Evolutionary conservation across 30 jellyfish, hydroid and myxozoan genomes (phyloP), one percentile per base, ranked within the genome.

Genomic region (Cassiopea andromeda): DNA sequence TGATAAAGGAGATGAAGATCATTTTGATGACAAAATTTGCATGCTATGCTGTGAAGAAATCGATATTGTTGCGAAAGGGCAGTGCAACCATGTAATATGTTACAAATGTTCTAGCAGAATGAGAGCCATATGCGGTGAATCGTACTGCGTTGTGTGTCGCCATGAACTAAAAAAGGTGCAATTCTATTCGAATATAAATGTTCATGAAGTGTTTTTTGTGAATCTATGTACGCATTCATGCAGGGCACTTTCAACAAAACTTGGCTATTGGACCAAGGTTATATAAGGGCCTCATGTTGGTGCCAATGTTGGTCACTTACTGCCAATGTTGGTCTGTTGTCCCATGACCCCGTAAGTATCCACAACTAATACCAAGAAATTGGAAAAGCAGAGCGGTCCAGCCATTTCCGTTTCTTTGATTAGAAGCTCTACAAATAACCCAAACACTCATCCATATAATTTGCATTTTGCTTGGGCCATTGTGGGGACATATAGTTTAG

Each of bases 21-120:
- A 87, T 50, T 43, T 1, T 2, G 78, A 71, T 60, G 96, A 80
- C 15, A 80, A 80, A 27, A 71, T 72, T 9, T 95, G 99, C 59
- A 95, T 92, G 44, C 81, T 95, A 15, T 95, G 99, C 68, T 86
- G 97, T 69, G 99, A 90, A 87, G 88, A 85, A 13, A 77, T 90
- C 19, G 85, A 50, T 5, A 68, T 70, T 57, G 77, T 84, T 81
- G 97, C 99, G 19, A 84, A 91, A 46, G 99, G 99, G 19, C 7
- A 89, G 2, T 95, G 99, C 73, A 98, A 95, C 81, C 99, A 95
- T 78, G 98, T 97, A 1, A 85, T 90, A 44, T 95, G 99, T 54
- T 95, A 19, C 85, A 87, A 80, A 79, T 95, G 99, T 73, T 90
- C 98, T 14, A 84, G 92, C 47, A 82, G 99, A 84, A 95, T 95